These are phyloP conservation scores for Monarcha castaneiventris DNA, from an alignment of 2,113 vertebrate genomes.

Conservation along the genomic window DNA sequence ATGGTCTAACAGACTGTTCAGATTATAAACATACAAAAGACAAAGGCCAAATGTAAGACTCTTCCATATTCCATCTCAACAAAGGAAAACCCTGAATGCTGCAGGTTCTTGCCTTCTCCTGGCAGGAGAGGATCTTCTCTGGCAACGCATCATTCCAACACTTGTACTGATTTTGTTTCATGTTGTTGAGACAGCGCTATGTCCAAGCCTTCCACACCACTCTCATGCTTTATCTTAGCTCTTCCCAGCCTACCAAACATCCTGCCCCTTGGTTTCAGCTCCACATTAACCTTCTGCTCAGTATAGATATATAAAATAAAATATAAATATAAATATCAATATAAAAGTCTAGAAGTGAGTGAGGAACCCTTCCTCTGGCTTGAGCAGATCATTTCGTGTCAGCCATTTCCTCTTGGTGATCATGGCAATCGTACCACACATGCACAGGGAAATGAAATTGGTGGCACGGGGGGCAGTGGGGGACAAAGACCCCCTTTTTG, in stretches of 20 bases:
- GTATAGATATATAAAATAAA: too few species aligned
- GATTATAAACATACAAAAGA: not conserved
- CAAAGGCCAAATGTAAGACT: not conserved
- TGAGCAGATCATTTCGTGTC: not conserved
- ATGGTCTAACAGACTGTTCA: not conserved
- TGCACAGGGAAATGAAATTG: not conserved
- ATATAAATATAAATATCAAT: too few species aligned
- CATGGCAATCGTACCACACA: not conserved
- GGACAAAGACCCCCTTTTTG: not conserved
- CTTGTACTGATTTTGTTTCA: constrained; percentile 1
- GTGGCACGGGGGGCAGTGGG: not conserved
- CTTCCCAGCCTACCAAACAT: not conserved
- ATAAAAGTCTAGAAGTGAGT: not conserved
- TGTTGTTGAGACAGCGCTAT: not conserved
- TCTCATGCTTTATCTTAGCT: not conserved
- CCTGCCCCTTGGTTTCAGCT: not conserved
- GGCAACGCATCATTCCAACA: not conserved
- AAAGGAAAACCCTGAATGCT: not conserved
- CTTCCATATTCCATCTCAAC: not conserved
- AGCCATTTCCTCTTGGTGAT: not conserved
- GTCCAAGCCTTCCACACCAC: not conserved
- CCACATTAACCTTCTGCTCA: not conserved
- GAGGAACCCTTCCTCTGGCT: not conserved
- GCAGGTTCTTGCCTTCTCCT: not conserved
- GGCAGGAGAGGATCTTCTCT: not conserved